phyloP scores from a whole-genome alignment of 2,888 invertebrate species.

The Drosophila birchii region DNA sequence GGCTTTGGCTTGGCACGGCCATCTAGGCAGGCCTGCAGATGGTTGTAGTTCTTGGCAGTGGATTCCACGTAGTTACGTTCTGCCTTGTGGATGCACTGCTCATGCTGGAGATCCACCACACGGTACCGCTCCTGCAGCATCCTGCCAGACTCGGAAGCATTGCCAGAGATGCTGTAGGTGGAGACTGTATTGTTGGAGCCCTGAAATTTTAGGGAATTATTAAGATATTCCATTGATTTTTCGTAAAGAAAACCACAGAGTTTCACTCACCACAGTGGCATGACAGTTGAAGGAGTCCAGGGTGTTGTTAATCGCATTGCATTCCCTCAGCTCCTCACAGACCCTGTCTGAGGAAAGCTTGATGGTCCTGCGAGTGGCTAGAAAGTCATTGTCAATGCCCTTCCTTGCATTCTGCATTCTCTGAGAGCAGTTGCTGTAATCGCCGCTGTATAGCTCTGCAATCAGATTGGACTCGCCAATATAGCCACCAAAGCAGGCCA shows the following conservation, averaged over 20 bases:
- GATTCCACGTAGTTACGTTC: conserved; percentile 74
- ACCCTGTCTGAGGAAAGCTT: conserved; percentile 53
- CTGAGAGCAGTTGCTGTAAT: conserved; percentile 60
- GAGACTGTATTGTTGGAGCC: conserved; percentile 77
- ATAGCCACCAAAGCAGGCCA: conserved; percentile 76
- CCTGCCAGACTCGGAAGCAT: conserved; percentile 73
- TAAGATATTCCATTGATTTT: neutral
- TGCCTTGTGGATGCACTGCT: conserved; percentile 68
- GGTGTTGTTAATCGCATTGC: conserved; percentile 60
- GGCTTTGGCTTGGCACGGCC: conserved; percentile 65
- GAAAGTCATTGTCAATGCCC: conserved; percentile 66
- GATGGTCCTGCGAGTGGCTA: conserved; percentile 59
- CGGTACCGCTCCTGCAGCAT: conserved; percentile 76
- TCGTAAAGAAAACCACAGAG: neutral
- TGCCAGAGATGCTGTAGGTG: conserved; percentile 78
- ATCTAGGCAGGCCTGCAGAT: conserved; percentile 75
- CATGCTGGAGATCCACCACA: conserved; percentile 69
- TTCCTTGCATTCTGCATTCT: conserved; percentile 57
- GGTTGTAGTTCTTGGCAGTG: conserved; percentile 75
- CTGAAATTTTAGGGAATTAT: conserved; percentile 33
- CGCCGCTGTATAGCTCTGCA: conserved; percentile 64
- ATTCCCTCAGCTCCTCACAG: conserved; percentile 57
- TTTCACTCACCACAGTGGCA: conserved; percentile 67
- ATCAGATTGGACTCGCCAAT: conserved; percentile 70
- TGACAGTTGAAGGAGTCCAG: conserved; percentile 75